phyloP scores from a whole-genome alignment of 2,888 invertebrate genomes.

The Synanthedon myopaeformis region DNA sequence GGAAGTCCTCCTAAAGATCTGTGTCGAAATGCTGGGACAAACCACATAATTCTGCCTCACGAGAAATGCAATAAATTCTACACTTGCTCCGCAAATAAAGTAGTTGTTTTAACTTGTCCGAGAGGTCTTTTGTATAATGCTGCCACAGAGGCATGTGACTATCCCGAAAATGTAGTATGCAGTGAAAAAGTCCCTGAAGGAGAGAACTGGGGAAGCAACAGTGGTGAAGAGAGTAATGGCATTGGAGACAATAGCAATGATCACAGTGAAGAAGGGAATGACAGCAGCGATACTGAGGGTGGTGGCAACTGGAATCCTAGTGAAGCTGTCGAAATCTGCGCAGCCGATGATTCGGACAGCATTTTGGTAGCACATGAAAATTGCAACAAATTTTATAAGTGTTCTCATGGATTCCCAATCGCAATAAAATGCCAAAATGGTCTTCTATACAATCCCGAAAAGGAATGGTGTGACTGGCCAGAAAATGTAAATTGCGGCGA shows the following conservation, averaged over 20 bases:
- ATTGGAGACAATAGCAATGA: slow-evolving; percentile 1
- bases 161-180: slow-evolving; percentile 22
- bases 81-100: slow-evolving; percentile 20
- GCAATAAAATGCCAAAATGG: slow-evolving; percentile 14
- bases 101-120: slow-evolving; percentile 19
- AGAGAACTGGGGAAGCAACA: slow-evolving; percentile 9
- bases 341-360: slow-evolving; percentile 15
- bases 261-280: slow-evolving; percentile 2
- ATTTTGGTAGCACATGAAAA: slow-evolving; percentile 20
- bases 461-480: slow-evolving; percentile 20
- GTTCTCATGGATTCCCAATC: slow-evolving; percentile 18
- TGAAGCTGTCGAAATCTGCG: slow-evolving; percentile 22
- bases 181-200: slow-evolving; percentile 13
- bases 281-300: slow-evolving; percentile 1
- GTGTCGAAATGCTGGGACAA: background rate
- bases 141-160: slow-evolving; percentile 15
- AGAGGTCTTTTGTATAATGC: slow-evolving; percentile 22
- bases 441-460: slow-evolving; percentile 21
- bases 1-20: background rate
- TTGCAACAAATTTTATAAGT: slow-evolving; percentile 29
- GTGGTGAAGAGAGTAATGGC: slow-evolving; percentile 4
- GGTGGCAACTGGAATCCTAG: slow-evolving; percentile 16
- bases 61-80: slow-evolving; percentile 24
- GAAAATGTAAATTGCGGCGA: slow-evolving; percentile 21
- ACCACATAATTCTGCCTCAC: background rate